Evolutionary conservation across 2,888 invertebrate genomes (phyloP).

Genomic region (Tachina fera): DNA sequence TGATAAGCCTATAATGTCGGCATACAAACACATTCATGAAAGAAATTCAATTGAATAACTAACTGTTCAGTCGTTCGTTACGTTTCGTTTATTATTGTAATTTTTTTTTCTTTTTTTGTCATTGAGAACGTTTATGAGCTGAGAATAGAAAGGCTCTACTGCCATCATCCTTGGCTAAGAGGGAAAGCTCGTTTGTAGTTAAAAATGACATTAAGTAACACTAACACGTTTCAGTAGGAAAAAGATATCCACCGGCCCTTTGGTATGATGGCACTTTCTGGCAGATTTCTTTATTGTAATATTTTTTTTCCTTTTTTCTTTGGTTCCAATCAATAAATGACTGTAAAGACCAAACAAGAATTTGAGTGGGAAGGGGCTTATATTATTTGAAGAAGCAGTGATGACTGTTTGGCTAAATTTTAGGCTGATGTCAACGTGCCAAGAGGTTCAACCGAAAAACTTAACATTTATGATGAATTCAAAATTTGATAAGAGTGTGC

Average conservation of each 20-base stretch:
- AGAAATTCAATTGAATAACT: constrained; percentile 70
- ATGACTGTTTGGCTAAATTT: constrained; percentile 27
- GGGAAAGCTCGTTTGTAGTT: constrained; percentile 39
- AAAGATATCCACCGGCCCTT: constrained; percentile 67
- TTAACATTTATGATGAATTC: constrained; percentile 59
- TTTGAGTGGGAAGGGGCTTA: constrained; percentile 6
- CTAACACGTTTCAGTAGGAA: constrained; percentile 65
- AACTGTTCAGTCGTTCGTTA: constrained; percentile 43
- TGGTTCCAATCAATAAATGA: constrained; percentile 53
- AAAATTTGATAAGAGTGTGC: constrained; percentile 58
- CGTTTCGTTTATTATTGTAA: constrained; percentile 56
- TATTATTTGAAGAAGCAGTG: constrained; percentile 39
- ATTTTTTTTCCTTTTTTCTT: not conserved
- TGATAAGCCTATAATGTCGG: constrained; percentile 71
- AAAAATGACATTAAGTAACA: constrained; percentile 70
- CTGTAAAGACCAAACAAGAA: not conserved
- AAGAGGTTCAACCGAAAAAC: constrained; percentile 46
- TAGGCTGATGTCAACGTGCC: constrained; percentile 59
- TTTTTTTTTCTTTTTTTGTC: constrained; percentile 32
- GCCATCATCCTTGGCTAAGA: constrained; percentile 12
- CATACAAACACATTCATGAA: constrained; percentile 38
- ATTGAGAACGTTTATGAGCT: constrained; percentile 52
- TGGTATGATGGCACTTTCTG: constrained; percentile 53
- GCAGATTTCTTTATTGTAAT: not conserved
- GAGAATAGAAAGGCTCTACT: constrained; percentile 6